Evolutionary conservation across 2,888 invertebrate species (phyloP).

Genomic region (Chironomus tentans): DNA sequence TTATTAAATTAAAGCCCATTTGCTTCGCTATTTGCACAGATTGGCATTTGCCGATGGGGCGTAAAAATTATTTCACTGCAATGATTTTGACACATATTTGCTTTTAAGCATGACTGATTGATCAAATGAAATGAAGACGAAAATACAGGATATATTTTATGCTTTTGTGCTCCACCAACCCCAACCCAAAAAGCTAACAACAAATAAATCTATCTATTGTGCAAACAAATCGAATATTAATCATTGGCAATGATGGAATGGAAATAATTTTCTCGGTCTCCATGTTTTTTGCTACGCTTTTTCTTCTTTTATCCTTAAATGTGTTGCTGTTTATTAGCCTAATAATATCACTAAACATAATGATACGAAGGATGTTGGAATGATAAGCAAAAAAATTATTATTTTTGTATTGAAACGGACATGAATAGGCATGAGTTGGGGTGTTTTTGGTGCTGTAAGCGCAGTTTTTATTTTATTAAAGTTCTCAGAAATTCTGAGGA

Average conservation of each 20-base stretch:
- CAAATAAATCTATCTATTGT: not conserved
- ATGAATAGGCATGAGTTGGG: not conserved
- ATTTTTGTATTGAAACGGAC: not conserved
- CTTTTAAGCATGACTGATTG: slow-evolving; percentile 13
- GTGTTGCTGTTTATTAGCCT: slow-evolving; percentile 17
- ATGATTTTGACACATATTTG: slow-evolving; percentile 18
- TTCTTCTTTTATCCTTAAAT: not conserved
- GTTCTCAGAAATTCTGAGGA: too few species aligned
- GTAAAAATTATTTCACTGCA: not conserved
- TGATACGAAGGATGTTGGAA: not conserved
- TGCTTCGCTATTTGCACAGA: not conserved
- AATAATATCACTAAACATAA: not conserved
- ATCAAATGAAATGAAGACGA: not conserved
- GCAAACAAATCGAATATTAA: slow-evolving; percentile 21
- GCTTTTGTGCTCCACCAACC: not conserved
- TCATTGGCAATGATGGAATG: slow-evolving; percentile 1
- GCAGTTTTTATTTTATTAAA: too few species aligned
- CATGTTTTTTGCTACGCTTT: not conserved
- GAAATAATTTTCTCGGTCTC: not conserved
- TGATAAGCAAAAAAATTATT: not conserved
- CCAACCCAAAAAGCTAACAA: not conserved
- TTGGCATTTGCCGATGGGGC: not conserved
- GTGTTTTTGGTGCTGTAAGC: not conserved
- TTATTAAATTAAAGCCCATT: not conserved
- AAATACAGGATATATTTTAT: not conserved